A percentile compares a stretch with the other conserved stretches of the same genome.
Evolutionary conservation across 2,797 vertebrate species (phyloP).

Genomic region (Pogoniulus pusillus): DNA sequence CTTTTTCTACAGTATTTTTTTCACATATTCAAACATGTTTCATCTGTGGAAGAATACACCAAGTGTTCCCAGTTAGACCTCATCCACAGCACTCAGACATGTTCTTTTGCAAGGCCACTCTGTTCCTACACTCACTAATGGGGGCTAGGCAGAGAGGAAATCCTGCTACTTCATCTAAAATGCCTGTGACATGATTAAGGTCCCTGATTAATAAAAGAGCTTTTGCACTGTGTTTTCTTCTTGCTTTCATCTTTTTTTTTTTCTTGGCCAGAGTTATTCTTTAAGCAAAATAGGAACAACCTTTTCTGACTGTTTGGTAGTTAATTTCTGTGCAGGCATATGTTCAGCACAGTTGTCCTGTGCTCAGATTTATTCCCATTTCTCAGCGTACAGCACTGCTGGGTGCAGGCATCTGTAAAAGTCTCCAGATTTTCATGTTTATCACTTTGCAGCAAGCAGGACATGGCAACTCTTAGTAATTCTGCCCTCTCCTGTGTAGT

Average conservation of each 20-base stretch:
- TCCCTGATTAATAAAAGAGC: background rate
- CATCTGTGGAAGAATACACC: background rate
- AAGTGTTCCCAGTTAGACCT: background rate
- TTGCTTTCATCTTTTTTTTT: background rate
- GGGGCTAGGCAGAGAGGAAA: background rate
- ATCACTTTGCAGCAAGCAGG: background rate
- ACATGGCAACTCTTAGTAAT: background rate
- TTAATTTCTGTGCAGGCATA: background rate
- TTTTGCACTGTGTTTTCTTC: background rate
- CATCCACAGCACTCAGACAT: background rate
- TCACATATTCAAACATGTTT: background rate
- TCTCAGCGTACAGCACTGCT: background rate
- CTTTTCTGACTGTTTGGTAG: background rate
- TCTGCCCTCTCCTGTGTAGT: background rate
- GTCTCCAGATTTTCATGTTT: background rate
- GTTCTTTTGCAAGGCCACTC: background rate
- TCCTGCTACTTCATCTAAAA: background rate
- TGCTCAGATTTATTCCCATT: background rate
- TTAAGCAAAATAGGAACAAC: background rate
- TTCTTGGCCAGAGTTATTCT: background rate
- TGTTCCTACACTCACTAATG: background rate
- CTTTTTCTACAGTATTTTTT: background rate
- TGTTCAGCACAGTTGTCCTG: background rate
- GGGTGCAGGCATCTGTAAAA: background rate
- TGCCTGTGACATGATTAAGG: background rate